Evolutionary conservation across 2,888 invertebrate genomes (phyloP).

Genomic region (Trichopoda pennipes): DNA sequence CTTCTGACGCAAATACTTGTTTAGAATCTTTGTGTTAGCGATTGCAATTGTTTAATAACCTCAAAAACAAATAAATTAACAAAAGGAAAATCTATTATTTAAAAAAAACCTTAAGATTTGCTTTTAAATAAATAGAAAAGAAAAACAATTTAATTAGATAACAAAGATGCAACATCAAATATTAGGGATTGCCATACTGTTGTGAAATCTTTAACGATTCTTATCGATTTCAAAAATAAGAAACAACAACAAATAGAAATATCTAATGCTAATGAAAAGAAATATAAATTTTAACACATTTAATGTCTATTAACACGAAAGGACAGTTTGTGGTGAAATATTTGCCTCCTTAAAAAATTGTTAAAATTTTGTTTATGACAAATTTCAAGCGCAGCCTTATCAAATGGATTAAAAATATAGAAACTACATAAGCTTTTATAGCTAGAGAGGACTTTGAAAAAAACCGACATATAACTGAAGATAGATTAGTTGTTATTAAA

Average conservation of each 20-base stretch:
- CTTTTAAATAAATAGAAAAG: constrained; percentile 16
- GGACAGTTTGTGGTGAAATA: too few species aligned
- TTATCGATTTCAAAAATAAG: background rate
- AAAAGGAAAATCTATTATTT: constrained; percentile 3
- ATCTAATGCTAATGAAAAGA: background rate
- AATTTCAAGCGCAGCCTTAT: too few species aligned
- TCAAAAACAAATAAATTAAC: constrained; percentile 22
- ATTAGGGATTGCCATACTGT: constrained; percentile 31
- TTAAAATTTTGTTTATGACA: too few species aligned
- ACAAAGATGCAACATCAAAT: constrained; percentile 45
- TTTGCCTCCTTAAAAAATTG: too few species aligned
- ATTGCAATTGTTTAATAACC: constrained; percentile 32
- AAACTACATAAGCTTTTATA: too few species aligned
- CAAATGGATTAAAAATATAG: too few species aligned
- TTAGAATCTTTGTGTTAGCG: constrained; percentile 20
- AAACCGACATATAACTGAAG: too few species aligned
- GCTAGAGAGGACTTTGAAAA: too few species aligned
- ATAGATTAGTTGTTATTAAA: too few species aligned
- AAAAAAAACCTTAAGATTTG: constrained; percentile 4
- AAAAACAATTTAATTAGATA: constrained; percentile 19
- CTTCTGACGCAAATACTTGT: constrained; percentile 10
- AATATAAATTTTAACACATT: too few species aligned
- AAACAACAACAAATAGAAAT: background rate
- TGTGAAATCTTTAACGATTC: constrained; percentile 60
- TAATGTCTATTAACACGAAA: too few species aligned